Base-by-base conservation (phyloP, 2,888 invertebrate genomes). In the Mesochorus sp. region DNA sequence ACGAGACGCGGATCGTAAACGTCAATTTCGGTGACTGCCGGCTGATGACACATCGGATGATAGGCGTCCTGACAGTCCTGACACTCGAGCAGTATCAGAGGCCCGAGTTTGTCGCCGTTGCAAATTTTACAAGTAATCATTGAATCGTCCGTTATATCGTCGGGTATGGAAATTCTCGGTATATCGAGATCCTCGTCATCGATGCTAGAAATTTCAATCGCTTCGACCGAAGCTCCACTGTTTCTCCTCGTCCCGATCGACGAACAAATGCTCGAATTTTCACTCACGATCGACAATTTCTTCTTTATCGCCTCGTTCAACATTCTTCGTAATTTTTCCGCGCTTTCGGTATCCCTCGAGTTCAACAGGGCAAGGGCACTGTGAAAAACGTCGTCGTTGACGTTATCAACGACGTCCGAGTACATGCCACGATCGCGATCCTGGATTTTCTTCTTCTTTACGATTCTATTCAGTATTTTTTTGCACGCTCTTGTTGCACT, bases 141-240 rank as follows among this genome's bases (percentile, higher is more conserved):
- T 21, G 14, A 51, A 17, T 87, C 88, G 85, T 86, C 87, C 1
- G 86, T 64, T 6, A 72, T 82, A 71, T 87, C 88, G 47, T 89
- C 89, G 2, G 88, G 88, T 53, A 88, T 88, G 2, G 88, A 88
- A 66, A 88, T 88, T 53, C 85, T 86, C 2, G 88, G 88, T 24
- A 88, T 82, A n/a, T 85, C 86, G 1, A 47, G 81, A 8, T 70
- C 77, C 3, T 85, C 87, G 24, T 68, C 42, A 51, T 34, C 34
- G 31, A 49, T 31, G 24, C n/a, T n/a, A n/a, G n/a, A n/a, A 55
- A 17, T n/a, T 55, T 74, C 5, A 42, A 5, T 1, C n/a, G 3
- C 53, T 70, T 26, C 19, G 49, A 64, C 37, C 28, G 39, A 37
- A 6, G 19, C 31, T 1, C 17, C 21, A 14, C 44, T 2, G 10